A percentile compares a stretch with the other conserved stretches of the same genome.
phyloP scores from a whole-genome alignment of 2,888 invertebrate species.

The Drosophila yooni region DNA sequence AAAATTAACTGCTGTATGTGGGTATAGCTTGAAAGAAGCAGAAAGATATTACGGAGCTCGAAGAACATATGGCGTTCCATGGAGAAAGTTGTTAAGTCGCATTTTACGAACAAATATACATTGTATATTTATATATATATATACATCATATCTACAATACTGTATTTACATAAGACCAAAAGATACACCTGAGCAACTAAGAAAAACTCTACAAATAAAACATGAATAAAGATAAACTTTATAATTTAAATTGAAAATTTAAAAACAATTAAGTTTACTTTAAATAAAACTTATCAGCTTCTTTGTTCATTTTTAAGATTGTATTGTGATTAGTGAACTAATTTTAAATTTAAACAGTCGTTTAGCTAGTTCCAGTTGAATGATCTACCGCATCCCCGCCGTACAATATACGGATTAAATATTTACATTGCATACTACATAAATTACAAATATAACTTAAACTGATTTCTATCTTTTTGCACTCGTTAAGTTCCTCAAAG shows the following conservation, averaged over 20 bases:
- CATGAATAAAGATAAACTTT: not conserved
- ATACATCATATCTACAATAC: not conserved
- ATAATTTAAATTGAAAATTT: not conserved
- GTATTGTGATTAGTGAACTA: not conserved
- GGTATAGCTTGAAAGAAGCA: not conserved
- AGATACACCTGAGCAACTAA: not conserved
- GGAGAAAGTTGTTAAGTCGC: slow-evolving; percentile 10
- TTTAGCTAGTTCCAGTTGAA: not conserved
- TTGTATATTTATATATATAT: not conserved
- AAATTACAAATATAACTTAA: not conserved
- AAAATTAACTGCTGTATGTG: not conserved
- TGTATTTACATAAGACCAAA: not conserved
- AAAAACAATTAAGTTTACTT: not conserved
- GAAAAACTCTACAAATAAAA: not conserved
- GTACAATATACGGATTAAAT: not conserved
- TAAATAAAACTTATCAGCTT: not conserved
- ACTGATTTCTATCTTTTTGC: slow-evolving; percentile 9
- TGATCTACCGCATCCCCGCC: not conserved
- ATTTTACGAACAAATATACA: too few species aligned
- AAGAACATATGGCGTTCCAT: not conserved
- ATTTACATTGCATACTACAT: not conserved
- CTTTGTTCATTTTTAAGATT: not conserved
- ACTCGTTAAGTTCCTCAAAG: not conserved
- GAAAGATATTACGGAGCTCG: not conserved
- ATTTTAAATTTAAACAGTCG: not conserved